These are phyloP conservation scores for Chirona hameri DNA, from an alignment of 2,888 invertebrate species.

Conservation along the genomic window DNA sequence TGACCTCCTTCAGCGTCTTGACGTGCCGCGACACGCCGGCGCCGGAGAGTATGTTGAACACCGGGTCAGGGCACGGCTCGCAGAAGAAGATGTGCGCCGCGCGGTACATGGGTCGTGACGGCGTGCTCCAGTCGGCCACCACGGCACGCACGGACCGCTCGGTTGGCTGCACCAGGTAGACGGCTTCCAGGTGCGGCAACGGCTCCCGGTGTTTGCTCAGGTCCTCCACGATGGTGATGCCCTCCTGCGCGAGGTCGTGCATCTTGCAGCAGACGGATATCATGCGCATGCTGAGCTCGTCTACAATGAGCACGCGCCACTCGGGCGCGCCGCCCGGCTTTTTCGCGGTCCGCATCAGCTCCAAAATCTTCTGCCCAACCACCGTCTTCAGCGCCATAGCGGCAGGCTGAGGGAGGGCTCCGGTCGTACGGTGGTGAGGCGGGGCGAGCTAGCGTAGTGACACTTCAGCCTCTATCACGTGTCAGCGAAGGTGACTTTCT, in stretches of 20 bases:
- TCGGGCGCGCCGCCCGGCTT: slow-evolving; percentile 69
- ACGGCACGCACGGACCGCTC: slow-evolving; percentile 89
- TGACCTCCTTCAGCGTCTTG: slow-evolving; percentile 97
- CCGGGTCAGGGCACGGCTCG: slow-evolving; percentile 87
- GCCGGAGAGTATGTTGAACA: slow-evolving; percentile 94
- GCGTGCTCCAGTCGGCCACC: slow-evolving; percentile 87
- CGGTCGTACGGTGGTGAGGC: too few species aligned
- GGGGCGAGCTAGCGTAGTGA: too few species aligned
- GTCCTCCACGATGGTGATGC: slow-evolving; percentile 97
- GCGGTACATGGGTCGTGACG: slow-evolving; percentile 82
- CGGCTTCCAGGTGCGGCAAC: slow-evolving; percentile 91
- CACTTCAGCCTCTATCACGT: too few species aligned
- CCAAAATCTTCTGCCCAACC: slow-evolving; percentile 94
- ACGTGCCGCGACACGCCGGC: slow-evolving; percentile 90
- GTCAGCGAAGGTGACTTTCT: too few species aligned
- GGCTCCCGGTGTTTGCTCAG: slow-evolving; percentile 96
- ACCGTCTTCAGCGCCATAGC: slow-evolving; percentile 78
- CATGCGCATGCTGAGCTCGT: slow-evolving; percentile 97
- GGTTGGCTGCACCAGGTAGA: slow-evolving; percentile 95
- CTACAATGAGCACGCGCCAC: slow-evolving; percentile 97
- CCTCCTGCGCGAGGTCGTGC: slow-evolving; percentile 97
- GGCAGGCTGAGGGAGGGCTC: too few species aligned
- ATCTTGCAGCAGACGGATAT: slow-evolving; percentile 98
- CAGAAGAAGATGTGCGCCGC: slow-evolving; percentile 98
- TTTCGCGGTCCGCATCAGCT: slow-evolving; percentile 87